Conservation (phyloP, 2,113 vertebrate species). For the Scatophagus argus region DNA sequence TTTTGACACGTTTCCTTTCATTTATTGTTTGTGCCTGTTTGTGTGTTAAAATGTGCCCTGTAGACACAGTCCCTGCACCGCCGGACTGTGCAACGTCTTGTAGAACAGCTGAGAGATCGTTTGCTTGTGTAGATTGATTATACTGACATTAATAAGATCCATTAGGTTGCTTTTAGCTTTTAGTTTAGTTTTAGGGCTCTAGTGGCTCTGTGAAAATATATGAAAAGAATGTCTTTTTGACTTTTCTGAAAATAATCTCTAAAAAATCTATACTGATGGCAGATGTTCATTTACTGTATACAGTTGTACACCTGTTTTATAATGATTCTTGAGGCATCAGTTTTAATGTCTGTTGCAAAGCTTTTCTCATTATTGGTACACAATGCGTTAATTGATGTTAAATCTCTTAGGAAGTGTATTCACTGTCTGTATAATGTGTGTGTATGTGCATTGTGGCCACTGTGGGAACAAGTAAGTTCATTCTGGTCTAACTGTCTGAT, state of each 20-base stretch:
- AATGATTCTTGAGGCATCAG: neutral
- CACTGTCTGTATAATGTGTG: conserved; percentile 15
- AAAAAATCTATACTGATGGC: neutral
- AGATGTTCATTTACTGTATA: neutral
- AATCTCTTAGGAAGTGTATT: neutral
- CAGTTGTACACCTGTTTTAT: neutral
- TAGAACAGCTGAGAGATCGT: conserved; percentile 11
- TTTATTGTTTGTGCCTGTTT: conserved; percentile 1
- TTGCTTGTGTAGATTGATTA: neutral
- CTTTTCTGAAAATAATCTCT: neutral
- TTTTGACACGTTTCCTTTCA: conserved; percentile 12
- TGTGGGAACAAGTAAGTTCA: conserved; percentile 56
- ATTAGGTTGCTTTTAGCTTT: neutral
- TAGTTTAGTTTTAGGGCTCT: neutral
- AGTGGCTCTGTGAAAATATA: neutral
- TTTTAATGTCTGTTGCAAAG: neutral
- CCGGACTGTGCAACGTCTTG: conserved; percentile 8
- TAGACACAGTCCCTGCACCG: neutral
- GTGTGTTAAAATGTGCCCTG: conserved; percentile 5
- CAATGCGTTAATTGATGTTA: neutral
- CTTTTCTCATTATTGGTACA: neutral
- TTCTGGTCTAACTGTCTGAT: conserved; percentile 66
- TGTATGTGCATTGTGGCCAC: conserved; percentile 32
- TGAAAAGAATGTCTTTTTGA: neutral
- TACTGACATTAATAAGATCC: neutral